Evolutionary conservation across 2,797 vertebrate species (phyloP).

Genomic region (Vireo griseus): DNA sequence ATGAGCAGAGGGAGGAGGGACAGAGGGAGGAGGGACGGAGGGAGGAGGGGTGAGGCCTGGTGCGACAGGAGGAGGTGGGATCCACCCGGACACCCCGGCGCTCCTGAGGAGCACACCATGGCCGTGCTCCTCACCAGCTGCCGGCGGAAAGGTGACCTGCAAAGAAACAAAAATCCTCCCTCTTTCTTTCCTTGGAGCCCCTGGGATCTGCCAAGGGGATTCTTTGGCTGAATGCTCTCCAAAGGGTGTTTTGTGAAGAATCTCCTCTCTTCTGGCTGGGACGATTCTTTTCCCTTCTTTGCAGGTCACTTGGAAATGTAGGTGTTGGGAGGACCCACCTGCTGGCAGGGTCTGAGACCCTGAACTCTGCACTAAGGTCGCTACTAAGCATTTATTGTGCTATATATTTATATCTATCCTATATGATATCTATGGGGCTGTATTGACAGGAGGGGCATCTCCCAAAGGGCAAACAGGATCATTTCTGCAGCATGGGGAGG

Average conservation of each 20-base stretch:
- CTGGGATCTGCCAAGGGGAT: neutral
- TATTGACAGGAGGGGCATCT: constrained; percentile 15
- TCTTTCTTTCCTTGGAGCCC: neutral
- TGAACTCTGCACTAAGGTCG: neutral
- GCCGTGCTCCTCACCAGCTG: accelerated
- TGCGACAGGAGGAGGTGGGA: neutral
- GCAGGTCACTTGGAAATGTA: neutral
- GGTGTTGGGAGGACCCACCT: neutral
- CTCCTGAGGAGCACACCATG: too few species aligned
- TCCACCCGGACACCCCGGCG: neutral
- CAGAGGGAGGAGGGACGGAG: accelerated
- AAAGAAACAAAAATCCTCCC: neutral
- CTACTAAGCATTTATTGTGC: constrained; percentile 19
- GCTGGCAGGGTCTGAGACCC: constrained; percentile 11
- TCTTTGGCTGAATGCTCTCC: neutral
- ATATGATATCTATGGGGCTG: constrained; percentile 34
- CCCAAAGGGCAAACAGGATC: neutral
- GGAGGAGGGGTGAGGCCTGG: accelerated
- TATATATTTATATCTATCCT: constrained; percentile 44
- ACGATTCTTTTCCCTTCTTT: neutral
- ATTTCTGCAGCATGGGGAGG: constrained; percentile 20
- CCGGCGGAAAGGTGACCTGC: neutral
- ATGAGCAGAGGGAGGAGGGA: neutral
- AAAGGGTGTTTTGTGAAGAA: neutral
- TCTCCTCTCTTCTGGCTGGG: neutral